These are phyloP conservation scores for Limnephilus marmoratus DNA, from an alignment of 2,888 invertebrate species.

Conservation along the genomic window DNA sequence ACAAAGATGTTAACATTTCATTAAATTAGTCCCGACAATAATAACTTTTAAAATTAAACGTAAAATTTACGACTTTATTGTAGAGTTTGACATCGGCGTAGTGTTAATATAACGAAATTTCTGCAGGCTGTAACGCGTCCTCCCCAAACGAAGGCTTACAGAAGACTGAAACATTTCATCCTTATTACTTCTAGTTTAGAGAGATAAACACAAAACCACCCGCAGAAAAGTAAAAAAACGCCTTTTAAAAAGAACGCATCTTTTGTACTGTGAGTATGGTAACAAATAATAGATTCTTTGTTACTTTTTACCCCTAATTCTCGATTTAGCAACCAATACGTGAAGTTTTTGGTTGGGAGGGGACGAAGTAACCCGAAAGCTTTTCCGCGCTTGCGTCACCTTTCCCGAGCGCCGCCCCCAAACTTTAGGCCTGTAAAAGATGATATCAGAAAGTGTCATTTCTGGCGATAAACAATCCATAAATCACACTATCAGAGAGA, in stretches of 20 bases:
- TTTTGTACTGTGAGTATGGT: background rate
- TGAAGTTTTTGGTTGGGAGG: background rate
- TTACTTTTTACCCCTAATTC: background rate
- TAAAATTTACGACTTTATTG: background rate
- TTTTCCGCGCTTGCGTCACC: slow-evolving; percentile 42
- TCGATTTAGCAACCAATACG: background rate
- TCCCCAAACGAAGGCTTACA: background rate
- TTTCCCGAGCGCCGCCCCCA: slow-evolving; percentile 48
- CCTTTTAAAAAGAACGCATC: background rate
- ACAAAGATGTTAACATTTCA: background rate
- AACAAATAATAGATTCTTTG: background rate
- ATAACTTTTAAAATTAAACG: slow-evolving; percentile 15
- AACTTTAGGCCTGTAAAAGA: slow-evolving; percentile 54
- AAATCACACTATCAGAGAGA: slow-evolving; percentile 56
- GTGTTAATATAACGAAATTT: background rate
- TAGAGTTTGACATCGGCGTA: background rate
- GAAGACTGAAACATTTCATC: slow-evolving; percentile 52
- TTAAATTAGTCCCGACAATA: background rate
- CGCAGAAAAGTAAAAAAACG: background rate
- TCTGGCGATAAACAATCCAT: slow-evolving; percentile 58
- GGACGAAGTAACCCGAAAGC: slow-evolving; percentile 21
- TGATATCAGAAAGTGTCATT: slow-evolving; percentile 59
- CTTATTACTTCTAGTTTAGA: slow-evolving; percentile 35
- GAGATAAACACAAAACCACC: background rate
- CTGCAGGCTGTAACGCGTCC: slow-evolving; percentile 1